Conservation (phyloP, 1,140 invertebrate species). For the Drosophila lacertosa region DNA sequence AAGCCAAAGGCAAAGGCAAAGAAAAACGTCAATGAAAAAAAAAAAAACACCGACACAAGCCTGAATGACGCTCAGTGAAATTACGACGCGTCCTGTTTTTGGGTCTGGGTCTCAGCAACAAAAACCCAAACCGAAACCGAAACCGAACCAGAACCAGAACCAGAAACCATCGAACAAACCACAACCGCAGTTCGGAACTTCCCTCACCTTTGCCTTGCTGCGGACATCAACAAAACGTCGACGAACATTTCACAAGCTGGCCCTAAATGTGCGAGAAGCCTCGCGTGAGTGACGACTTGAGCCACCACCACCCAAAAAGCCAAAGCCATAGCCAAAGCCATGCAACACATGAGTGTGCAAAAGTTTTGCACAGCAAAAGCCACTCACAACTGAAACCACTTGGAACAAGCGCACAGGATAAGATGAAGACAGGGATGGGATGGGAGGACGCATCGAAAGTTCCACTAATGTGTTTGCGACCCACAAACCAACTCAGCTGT, state of each 20-base stretch:
- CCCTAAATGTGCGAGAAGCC: constrained; percentile 36
- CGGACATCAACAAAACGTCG: constrained; percentile 56
- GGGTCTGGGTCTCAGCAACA: constrained; percentile 16
- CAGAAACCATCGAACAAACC: constrained; percentile 51
- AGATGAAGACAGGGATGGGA: neutral
- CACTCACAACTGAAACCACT: constrained; percentile 79
- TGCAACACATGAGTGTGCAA: constrained; percentile 60
- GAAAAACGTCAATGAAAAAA: constrained; percentile 45
- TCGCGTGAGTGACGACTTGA: constrained; percentile 76
- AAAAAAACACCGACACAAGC: constrained; percentile 56
- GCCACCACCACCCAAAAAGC: constrained; percentile 21
- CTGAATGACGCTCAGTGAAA: constrained; percentile 48
- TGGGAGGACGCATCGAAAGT: constrained; percentile 38
- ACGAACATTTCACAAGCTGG: constrained; percentile 9
- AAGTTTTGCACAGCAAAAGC: constrained; percentile 68
- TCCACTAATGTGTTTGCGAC: constrained; percentile 43
- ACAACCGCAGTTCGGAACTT: constrained; percentile 32
- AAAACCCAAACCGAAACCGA: constrained; percentile 18
- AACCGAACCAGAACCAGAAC: constrained; percentile 15
- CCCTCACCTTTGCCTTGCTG: constrained; percentile 3
- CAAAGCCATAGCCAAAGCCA: neutral
- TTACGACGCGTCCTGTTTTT: constrained; percentile 32
- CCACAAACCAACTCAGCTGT: constrained; percentile 40
- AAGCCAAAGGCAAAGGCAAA: constrained; percentile 15
- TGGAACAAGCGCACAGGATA: constrained; percentile 63